Evolutionary conservation across 1,140 invertebrate genomes (phyloP), one percentile per base, ranked within the genome.

Genomic region (Brachionus angularis): DNA sequence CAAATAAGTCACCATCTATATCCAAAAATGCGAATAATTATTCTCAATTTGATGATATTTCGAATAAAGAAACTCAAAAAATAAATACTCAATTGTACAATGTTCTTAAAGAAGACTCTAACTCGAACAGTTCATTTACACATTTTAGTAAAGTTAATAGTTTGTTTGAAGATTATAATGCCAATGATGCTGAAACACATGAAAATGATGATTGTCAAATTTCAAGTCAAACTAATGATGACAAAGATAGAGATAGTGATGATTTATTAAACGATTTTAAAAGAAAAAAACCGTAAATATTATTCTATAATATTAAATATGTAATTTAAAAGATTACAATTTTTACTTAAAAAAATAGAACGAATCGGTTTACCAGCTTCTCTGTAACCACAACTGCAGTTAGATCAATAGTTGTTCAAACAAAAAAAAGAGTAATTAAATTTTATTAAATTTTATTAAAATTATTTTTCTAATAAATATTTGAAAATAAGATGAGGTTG

Each of bases 361-460:
- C 39, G 23, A 58, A 58, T 58, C 53, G 53, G 5, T 58, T 58
- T 12, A 58, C 33, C 25, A 58, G 53, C 39, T 58, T 58, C 39
- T 39, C 10, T 58, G 53, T n/a, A 12, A 39, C 16, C 21, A 39
- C 33, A 36, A 29, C 53, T 12, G 25, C 53, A n/a, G 53, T 31
- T 18, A 39, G 62, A 1, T 67, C 62, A n/a, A 67, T 67, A 16
- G 62, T 67, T 18, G 29, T 67, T 33, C 62, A 46, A 67, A 46
- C 31, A 21, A 67, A 67, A 50, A 67, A 67, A 29, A 67, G 62
- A n/a, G 62, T 67, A 47, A 58, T 5, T 31, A 42, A 42, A 21
- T 14, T 14, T 12, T 27, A 14, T 52, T 52, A 31, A 52, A 33
- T 1, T 3, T 25, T 14, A 16, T 50, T 46, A 31, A 27, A 5